phyloP scores from a whole-genome alignment of 2,888 invertebrate species.

The Clusia tigrina region DNA sequence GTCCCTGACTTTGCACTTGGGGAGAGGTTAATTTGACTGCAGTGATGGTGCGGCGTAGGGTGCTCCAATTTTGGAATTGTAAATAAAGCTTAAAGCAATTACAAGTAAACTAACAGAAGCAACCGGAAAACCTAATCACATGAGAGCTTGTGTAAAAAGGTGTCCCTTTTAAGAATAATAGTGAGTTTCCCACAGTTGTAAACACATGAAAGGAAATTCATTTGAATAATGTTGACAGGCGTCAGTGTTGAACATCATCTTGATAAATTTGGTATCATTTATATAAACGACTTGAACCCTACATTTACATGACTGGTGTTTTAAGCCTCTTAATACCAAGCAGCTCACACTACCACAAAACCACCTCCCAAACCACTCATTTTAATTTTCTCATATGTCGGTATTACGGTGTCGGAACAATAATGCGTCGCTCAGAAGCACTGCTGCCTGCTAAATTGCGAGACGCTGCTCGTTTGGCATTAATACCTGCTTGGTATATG shows the following conservation, averaged over 20 bases:
- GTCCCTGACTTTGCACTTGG: too few species aligned
- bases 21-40: too few species aligned
- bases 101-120: too few species aligned
- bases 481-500: too few species aligned
- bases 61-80: too few species aligned
- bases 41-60: too few species aligned
- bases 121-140: too few species aligned
- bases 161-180: too few species aligned
- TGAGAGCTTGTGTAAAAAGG: neutral
- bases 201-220: neutral
- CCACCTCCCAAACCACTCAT: conserved; percentile 5
- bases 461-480: neutral
- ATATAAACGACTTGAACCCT: too few species aligned
- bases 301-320: too few species aligned
- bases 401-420: conserved; percentile 13
- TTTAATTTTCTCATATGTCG: conserved; percentile 23
- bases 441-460: neutral
- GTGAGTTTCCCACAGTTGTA: neutral
- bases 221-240: conserved; percentile 9
- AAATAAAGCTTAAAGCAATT: too few species aligned
- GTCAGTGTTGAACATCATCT: conserved; percentile 22
- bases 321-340: conserved; percentile 25
- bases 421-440: neutral
- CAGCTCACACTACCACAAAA: neutral
- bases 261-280: conserved; percentile 27